Conservation (phyloP, 2,888 invertebrate genomes). For the Tenthredo mesomela region DNA sequence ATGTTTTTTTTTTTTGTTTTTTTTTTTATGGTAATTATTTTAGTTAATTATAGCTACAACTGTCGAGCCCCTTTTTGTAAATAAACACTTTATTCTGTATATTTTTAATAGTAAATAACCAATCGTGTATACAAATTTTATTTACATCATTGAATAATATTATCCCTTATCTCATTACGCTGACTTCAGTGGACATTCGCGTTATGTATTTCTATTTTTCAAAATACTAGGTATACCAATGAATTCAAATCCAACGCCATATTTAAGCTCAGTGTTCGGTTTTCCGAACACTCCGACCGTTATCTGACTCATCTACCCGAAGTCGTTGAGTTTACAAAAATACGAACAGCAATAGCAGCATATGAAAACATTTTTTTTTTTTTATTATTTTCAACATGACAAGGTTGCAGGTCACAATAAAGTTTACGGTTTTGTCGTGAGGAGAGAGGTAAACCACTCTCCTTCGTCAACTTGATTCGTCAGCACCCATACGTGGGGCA, state of each 20-base stretch:
- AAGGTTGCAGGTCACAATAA: not conserved
- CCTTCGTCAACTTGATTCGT: not conserved
- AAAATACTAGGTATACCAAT: too few relatives aligned
- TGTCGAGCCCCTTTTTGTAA: constrained; percentile 10
- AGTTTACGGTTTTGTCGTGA: not conserved
- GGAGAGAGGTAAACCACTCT: not conserved
- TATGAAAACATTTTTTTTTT: not conserved
- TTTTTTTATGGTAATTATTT: constrained; percentile 29
- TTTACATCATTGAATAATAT: not conserved
- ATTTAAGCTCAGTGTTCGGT: not conserved
- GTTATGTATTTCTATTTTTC: too few relatives aligned
- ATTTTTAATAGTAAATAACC: constrained; percentile 35
- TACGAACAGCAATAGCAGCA: not conserved
- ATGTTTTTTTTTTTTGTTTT: not conserved
- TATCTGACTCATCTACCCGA: not conserved
- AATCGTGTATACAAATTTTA: constrained; percentile 10
- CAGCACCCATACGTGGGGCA: not conserved
- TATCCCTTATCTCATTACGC: not conserved
- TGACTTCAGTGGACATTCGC: too few relatives aligned
- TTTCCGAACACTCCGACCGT: not conserved
- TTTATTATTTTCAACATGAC: not conserved
- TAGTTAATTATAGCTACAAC: not conserved
- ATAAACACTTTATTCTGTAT: constrained; percentile 13
- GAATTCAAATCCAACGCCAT: not conserved
- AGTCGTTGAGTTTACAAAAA: not conserved